phyloP scores from a whole-genome alignment of 2,113 vertebrate genomes.

The western clawed frog (Xenopus tropicalis) region DNA sequence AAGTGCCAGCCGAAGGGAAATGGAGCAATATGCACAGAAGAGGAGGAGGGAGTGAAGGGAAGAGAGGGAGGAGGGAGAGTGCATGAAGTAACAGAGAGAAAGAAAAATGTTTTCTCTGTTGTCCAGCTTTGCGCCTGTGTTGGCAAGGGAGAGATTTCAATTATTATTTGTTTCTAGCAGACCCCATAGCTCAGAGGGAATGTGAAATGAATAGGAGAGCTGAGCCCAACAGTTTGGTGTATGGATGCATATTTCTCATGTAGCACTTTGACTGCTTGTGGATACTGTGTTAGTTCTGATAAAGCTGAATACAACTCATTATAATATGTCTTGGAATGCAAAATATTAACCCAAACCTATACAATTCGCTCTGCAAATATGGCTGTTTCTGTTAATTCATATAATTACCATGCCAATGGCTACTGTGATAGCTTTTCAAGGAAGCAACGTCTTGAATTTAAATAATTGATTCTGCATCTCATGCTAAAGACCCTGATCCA shows the following conservation, averaged over 20 bases:
- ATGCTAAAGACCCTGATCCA: too few species aligned
- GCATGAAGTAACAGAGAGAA: background rate
- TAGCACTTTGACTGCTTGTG: too few species aligned
- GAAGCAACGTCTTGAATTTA: too few species aligned
- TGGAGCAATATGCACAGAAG: slow-evolving; percentile 36
- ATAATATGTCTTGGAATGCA: too few species aligned
- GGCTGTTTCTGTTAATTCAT: too few species aligned
- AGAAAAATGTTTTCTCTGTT: slow-evolving; percentile 51
- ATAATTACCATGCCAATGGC: too few species aligned
- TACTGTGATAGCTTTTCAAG: too few species aligned
- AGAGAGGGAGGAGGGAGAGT: slow-evolving; percentile 24
- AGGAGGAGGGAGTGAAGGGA: slow-evolving; percentile 23
- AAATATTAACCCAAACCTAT: too few species aligned
- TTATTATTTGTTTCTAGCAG: slow-evolving; percentile 43
- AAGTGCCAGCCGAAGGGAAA: slow-evolving; percentile 47
- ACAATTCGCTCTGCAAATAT: too few species aligned
- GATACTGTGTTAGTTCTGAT: too few species aligned
- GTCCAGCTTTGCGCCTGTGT: slow-evolving; percentile 42
- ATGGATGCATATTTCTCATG: slow-evolving; percentile 2
- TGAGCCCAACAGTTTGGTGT: slow-evolving; percentile 45
- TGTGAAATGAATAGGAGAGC: slow-evolving; percentile 44
- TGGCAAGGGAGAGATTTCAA: slow-evolving; percentile 48
- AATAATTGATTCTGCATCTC: too few species aligned
- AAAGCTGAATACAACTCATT: too few species aligned
- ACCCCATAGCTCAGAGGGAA: slow-evolving; percentile 44